These are phyloP conservation scores for Drosophila leontia DNA, from an alignment of 1,140 invertebrate genomes.

Conservation along the genomic window DNA sequence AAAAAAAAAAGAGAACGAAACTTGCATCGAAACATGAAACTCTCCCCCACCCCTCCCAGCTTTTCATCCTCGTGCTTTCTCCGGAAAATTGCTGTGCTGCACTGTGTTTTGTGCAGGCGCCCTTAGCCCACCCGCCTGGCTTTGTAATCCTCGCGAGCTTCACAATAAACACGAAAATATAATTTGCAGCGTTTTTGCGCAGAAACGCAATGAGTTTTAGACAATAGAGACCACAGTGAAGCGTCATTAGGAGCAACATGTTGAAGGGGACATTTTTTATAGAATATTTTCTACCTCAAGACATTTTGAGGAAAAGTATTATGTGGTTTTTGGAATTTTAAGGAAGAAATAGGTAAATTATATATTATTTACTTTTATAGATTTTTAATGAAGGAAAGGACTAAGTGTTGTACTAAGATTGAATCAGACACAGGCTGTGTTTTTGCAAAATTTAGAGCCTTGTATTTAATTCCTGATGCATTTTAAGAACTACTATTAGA, in stretches of 20 bases:
- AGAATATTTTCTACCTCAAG: background rate
- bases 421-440: too few species aligned
- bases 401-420: too few species aligned
- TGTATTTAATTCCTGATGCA: background rate
- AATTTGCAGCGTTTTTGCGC: slow-evolving; percentile 71
- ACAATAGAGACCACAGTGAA: slow-evolving; percentile 38
- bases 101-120: slow-evolving; percentile 10
- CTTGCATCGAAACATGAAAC: slow-evolving; percentile 59
- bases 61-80: slow-evolving; percentile 11
- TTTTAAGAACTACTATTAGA: background rate
- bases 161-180: slow-evolving; percentile 83
- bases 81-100: slow-evolving; percentile 39
- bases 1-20: slow-evolving; percentile 16
- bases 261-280: background rate
- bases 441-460: too few species aligned
- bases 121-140: slow-evolving; percentile 31
- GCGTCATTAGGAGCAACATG: background rate
- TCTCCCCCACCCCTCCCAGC: background rate
- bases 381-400: too few species aligned
- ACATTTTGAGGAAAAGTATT: too few species aligned
- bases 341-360: too few species aligned
- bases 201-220: slow-evolving; percentile 57
- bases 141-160: slow-evolving; percentile 75
- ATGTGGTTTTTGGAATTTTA: too few species aligned
- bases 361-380: too few species aligned